Base-by-base conservation (phyloP, 2,113 vertebrate genomes). In the Chaetops frenatus region DNA sequence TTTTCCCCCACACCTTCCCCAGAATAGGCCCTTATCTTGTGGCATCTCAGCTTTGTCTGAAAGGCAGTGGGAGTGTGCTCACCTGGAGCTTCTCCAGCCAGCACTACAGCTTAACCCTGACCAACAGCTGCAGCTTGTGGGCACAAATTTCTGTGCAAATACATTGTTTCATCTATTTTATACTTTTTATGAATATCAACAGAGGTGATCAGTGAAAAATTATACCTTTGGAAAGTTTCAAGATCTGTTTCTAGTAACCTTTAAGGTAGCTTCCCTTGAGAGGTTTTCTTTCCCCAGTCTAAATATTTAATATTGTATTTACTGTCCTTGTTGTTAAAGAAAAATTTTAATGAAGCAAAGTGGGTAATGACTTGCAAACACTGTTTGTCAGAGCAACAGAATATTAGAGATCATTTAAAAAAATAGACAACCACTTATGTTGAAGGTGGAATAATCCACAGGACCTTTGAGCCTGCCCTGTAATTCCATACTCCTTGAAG, bases 261-360 rank as follows among this genome's bases (percentile, higher is more conserved):
- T 77, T 65, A 62, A 77, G 66, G 19, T 48, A 61, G 12, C 15
- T 85, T 83, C 72, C 67, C 64, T 88, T 71, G n/a, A 90, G 74
- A 86, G 8, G 5, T 38, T 89, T 82, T 64, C 60, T 77, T 79
- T 70, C 27, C 70, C 12, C 23, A 71, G 33, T 51, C 12, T 93
- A 88, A 93, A 92, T 83, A 94, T 90, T 92, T 94, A 77, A 73
- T 81, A 86, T 62, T 66, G 11, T 62, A 64, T 60, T 90, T 72
- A 86, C 38, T 62, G 42, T 33, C 31, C 28, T 70, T 80, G 22
- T 36, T 92, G 51, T 88, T 66, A 90, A 40, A 80, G 29, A 85
- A 81, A 83, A 76, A 66, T 19, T 62, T 80, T 80, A 94, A 88
- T 58, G 60, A 83, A 83, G 56, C 14, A 66, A 88, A 90, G 66